phyloP scores from a whole-genome alignment of 2,113 vertebrate genomes.

The Pholis gunnellus region DNA sequence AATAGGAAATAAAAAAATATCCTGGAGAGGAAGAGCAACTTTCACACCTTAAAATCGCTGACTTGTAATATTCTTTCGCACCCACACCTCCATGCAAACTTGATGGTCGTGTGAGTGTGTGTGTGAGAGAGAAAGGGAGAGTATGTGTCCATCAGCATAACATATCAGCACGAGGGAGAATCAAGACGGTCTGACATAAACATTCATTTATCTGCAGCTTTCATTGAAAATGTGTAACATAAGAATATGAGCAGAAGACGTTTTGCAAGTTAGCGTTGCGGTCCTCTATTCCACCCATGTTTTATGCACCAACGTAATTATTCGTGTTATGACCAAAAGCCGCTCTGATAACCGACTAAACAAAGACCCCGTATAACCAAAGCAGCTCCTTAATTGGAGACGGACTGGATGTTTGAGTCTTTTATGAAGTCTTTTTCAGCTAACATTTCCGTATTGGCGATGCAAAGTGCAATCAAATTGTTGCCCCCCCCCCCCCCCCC shows the following conservation, averaged over 20 bases:
- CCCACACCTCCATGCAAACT: constrained; percentile 30
- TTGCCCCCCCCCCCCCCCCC: neutral
- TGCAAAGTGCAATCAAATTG: neutral
- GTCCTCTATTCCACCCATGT: neutral
- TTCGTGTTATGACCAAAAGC: neutral
- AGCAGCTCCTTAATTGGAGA: too few species aligned
- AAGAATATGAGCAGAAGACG: neutral
- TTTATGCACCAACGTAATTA: neutral
- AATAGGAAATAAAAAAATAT: constrained; percentile 71
- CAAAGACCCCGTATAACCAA: too few species aligned
- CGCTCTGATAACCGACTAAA: neutral
- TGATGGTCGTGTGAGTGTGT: constrained; percentile 5
- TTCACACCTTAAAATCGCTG: constrained; percentile 66
- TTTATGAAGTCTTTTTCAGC: too few species aligned
- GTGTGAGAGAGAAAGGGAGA: neutral
- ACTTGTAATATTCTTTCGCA: constrained; percentile 60
- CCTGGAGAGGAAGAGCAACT: constrained; percentile 59
- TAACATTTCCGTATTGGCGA: neutral
- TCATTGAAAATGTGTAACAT: neutral
- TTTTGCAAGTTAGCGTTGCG: neutral
- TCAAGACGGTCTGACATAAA: constrained; percentile 11
- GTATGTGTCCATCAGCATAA: neutral
- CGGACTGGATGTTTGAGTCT: too few species aligned
- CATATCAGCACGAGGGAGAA: constrained; percentile 23
- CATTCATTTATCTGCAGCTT: constrained; percentile 18